Evolutionary conservation across 2,797 vertebrate species (phyloP), one percentile per base, ranked within the genome.

Genomic region (Morus bassanus): DNA sequence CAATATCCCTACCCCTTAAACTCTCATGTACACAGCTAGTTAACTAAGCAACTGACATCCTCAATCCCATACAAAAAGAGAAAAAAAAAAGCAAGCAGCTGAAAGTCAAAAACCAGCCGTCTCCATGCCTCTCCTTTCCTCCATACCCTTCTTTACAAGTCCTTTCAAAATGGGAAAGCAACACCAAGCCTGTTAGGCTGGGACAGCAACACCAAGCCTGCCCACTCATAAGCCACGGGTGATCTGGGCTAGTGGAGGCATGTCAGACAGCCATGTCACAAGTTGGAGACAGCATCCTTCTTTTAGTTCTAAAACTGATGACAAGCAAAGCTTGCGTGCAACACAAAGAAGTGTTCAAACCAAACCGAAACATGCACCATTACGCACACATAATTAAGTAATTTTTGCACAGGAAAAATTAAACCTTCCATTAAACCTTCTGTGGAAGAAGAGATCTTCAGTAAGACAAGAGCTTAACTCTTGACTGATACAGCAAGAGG

Each of bases 1-100:
- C 9, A 64, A 30, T 43, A 68, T 14, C 4, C 1, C 6, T 35
- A 13, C 2, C 8, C 5, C 19, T 80, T 65, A 84, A 65, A 39
- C 10, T 8, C 7, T 43, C 31, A 35, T 0, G 0, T 9, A 46
- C 2, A 8, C 10, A 69, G 30, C 8, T 30, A 46, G 9, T n/a
- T 46, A 45, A 57, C 43, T 37, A 45, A 87, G 43, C 18, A 54
- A 76, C 31, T n/a, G 0, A 39, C 10, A 56, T 27, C 11, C 17
- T 51, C 13, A 57, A 53, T 12, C 24, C 9, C 21, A 37, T 5
- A 48, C 1, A 13, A 21, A 48, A 13, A 21, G 0, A 1, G 4
- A 4, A 9, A 27, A 63, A 77, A 9, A 27, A 63, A 77, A 53
- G 3, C 13, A 69, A 77, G 25, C 60, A 69, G 37, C 9, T 77